phyloP scores from a whole-genome alignment of 2,113 vertebrate species.

The Puffinus mauretanicus region DNA sequence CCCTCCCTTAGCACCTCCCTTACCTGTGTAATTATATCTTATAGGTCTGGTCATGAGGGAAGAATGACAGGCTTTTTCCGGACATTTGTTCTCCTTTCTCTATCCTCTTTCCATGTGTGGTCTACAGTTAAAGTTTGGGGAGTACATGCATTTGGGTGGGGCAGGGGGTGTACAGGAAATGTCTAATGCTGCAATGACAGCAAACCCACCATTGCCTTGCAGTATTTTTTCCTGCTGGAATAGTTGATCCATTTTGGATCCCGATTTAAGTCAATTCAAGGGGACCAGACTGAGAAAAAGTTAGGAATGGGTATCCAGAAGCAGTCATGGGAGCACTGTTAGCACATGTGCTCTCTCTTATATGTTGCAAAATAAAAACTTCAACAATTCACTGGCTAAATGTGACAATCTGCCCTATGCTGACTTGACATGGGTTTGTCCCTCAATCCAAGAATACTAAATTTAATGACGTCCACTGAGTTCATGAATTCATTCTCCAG shows the following conservation, averaged over 20 bases:
- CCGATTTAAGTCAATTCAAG: not conserved
- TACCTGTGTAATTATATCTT: not conserved
- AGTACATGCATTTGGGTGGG: accelerated
- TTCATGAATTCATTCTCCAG: conserved; percentile 26
- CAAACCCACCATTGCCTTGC: not conserved
- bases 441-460: not conserved
- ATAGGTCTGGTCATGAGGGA: not conserved
- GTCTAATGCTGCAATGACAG: not conserved
- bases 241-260: not conserved
- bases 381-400: not conserved
- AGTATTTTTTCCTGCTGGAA: not conserved
- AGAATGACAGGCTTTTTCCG: not conserved
- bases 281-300: not conserved
- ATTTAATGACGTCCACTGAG: not conserved
- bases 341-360: accelerated
- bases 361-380: not conserved
- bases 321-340: not conserved
- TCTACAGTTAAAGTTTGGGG: not conserved
- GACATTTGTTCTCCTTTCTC: not conserved
- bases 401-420: not conserved
- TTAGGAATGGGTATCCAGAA: not conserved
- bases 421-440: not conserved
- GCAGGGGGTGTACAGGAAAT: not conserved
- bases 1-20: not conserved
- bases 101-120: not conserved